Evolutionary conservation across 1,140 invertebrate species (phyloP), one percentile per base, ranked within the genome.

Genomic region (Aradophagus sp.): DNA sequence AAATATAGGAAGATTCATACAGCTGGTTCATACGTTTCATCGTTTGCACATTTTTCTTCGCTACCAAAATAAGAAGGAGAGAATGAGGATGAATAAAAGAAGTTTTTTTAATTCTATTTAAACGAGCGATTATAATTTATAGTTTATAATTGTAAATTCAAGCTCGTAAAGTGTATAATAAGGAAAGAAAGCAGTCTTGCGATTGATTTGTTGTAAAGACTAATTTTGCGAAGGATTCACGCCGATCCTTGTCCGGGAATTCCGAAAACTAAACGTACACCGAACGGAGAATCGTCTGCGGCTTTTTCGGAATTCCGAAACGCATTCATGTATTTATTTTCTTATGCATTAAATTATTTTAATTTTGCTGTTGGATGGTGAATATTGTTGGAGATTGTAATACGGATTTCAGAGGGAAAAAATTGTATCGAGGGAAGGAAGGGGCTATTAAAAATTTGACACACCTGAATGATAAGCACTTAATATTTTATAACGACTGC

Each of bases 321-420:
- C 13, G 48, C 48, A 45, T 45, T 53, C 41, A 34, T 53, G 23
- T 65, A 65, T 65, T 65, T 65, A 65, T 65, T 65, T 65, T n/a
- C 27, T 34, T 65, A 65, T 41, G 4, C 1, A 0, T 53, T 65
- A 65, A 65, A 42, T 55, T 55, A 35, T 20, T 42, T 45, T 2
- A 23, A 27, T 55, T 55, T 55, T 38, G 29, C 48, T 55, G 14
- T 36, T 38, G 34, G 19, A 14, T n/a, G 41, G 20, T 15, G 11
- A 29, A 29, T 45, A 47, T 20, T 58, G 34, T 48, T 41, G 10
- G 19, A 34, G 13, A 35, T 55, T 15, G 39, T 13, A n/a, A 44
- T 27, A 36, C 13, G 13, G 8, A 31, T 41, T 53, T 41, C 29
- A 19, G 29, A 53, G 10, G 35, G 34, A 29, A 32, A 17, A 2